Evolutionary conservation across 1,140 invertebrate genomes (phyloP), one percentile per base, ranked within the genome.

Genomic region (Brachionus calyciflorus): DNA sequence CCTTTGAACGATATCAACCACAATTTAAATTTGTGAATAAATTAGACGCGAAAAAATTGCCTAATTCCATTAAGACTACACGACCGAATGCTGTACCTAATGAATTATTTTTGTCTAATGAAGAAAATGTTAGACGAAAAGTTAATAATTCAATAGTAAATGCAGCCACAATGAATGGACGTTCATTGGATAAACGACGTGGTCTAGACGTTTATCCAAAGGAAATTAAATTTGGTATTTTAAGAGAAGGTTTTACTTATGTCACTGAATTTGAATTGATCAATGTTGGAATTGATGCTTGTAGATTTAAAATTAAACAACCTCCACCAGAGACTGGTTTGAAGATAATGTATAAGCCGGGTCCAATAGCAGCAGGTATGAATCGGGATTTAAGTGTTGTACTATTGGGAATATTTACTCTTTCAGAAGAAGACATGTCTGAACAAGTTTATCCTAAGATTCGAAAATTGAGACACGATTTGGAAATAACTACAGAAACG

Each of bases 311-410:
- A 77, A 68, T 85, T 3, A 81, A 80, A 76, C 83, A 84, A 73
- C 84, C 84, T 30, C 82, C 83, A 14, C 83, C 83, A 6, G 79
- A 81, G 24, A 84, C 83, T 51, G 84, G 84, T 1, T 78, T 85
- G 9, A 79, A 80, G 49, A 79, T 84, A 9, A 69, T 82, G 60
- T 84, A 81, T 77, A 81, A 81, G 79, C 83, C 82, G 63, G 84
- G 84, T 48, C 80, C 82, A 82, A 80, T 85, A 63, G 83, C 84
- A 40, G 83, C 84, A 24, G 84, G 84, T 44, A 83, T 85, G 84
- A 82, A 81, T 63, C 63, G 79, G 7, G 80, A 82, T 5, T 70
- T 85, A 6, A 79, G 78, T 17, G 69, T 85, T 30, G 82, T 85
- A 77, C 77, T 85, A 30, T 84, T 84, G 78, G 84, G 84, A 12